Base-by-base conservation (phyloP, 2,888 invertebrate species). In the Epinotia demarniana region DNA sequence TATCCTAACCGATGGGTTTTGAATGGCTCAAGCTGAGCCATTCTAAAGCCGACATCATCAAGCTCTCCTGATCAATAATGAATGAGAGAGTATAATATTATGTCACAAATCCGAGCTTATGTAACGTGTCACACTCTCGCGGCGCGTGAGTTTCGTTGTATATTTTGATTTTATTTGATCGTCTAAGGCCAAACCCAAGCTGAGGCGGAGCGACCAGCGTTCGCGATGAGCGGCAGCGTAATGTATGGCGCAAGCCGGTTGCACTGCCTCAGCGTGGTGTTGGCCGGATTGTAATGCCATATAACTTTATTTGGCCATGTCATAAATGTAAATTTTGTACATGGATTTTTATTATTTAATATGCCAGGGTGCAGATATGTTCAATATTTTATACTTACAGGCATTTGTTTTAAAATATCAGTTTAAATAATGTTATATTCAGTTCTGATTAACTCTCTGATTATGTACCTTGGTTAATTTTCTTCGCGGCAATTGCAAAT, bases 261-360 rank as follows among this genome's bases (percentile, higher is more conserved):
- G n/a, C 53, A n/a, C n/a, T n/a, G n/a, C 53, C 53, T n/a, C 53
- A n/a, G 53, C 53, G 53, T 53, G n/a, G 53, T 53, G n/a, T 53
- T 53, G 69, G 46, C 27, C 43, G 39, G 18, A 27, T 6, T 27
- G 57, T 60, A 46, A 5, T 49, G 57, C 66, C 49, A 33, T 19
- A 58, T 33, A 64, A 23, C n/a, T 60, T 27, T 39, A 33, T 12
- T 62, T 39, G 71, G 62, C 13, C 16, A 67, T 66, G 23, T 9
- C n/a, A 33, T 9, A 43, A 53, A 55, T 66, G 66, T 73, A 66
- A 60, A 72, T 66, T 72, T 60, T 72, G 72, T 73, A 73, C 72
- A 73, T n/a, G 12, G 19, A 43, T 23, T 72, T 53, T 23, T 57
- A n/a, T 46, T 0, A 49, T 61, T 70, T 16, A 53, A 55, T 46